Base-by-base conservation (phyloP, 1,140 invertebrate species). In the Pissodes strobi region DNA sequence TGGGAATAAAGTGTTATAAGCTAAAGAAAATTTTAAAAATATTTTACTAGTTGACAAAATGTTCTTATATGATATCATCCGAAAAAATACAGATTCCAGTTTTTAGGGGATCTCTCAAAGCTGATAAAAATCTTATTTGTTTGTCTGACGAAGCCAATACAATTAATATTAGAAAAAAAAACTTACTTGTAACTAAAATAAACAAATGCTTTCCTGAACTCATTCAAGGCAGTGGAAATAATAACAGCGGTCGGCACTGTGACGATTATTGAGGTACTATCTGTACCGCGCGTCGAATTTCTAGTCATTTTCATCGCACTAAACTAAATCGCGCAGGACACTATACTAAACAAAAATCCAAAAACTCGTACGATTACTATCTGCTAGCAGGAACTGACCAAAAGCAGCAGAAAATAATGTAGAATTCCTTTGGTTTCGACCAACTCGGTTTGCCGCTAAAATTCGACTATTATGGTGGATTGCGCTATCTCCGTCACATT, bases 161-260 rank as follows among this genome's bases (percentile, higher is more conserved):
- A n/a, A n/a, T n/a, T n/a, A 49, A 49, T 23, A 2, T 6, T 25
- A 49, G 0, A 49, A 23, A 49, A 49, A 13, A 49, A 15, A 19
- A 69, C 73, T 73, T 73, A 76, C 74, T 76, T 76, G 66, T 69
- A 64, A 52, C 68, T 39, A 48, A 72, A 78, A 66, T 74, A 71
- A 58, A 76, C 66, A 21, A 77, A 66, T 15, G 77, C 77, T 57
- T 74, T 77, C 37, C 77, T 71, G 8, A 79, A 68, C 62, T 80
- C 76, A 46, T 74, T 71, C 23, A 85, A 74, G 10, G 83, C 83
- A 1, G 83, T 84, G 34, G 83, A 83, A 34, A 85, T 82, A 56
- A 85, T 83, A 30, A 84, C 83, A 1, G 84, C 83, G 0, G 83
- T 81, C 0, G 84, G 84, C 41, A 84, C 79, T 10, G 58, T 62